Evolutionary conservation across 1,140 invertebrate species (phyloP), one percentile per base, ranked within the genome.

Genomic region (Hypsibius dujardini): DNA sequence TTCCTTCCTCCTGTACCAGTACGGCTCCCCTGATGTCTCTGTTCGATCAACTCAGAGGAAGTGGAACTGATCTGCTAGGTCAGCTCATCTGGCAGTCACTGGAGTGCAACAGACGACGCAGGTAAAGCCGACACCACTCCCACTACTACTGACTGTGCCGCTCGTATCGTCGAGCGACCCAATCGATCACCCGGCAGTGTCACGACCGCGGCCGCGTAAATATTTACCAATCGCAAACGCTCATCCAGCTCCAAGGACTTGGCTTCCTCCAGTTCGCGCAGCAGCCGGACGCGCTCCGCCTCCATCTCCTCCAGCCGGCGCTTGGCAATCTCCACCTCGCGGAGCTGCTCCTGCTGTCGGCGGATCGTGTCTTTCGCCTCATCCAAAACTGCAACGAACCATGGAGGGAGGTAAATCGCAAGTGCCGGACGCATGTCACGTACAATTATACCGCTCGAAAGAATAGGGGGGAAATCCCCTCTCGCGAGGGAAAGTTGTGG

Each of bases 211-310:
- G 46, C n/a, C 15, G 74, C 73, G 1, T 46, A 40, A 28, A 46
- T 47, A 46, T 72, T 73, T 72, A 77, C 72, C 59, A 96, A 82
- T 81, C 92, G 93, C 71, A 83, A 83, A 75, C 89, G 86, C 79
- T 95, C 92, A 3, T 87, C 90, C 47, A 88, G 87, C 80, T 95
- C 92, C 90, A 96, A 88, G 77, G 90, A 87, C 81, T 90, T 86
- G 56, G 84, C 84, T 62, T 86, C 89, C 80, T 95, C 92, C 74
- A 96, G 84, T 77, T 92, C 87, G 74, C 87, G 85, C 87, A 93
- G 91, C 89, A 97, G 93, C 15, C 83, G 86, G 75, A 81, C 79
- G 56, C 87, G 77, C 75, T 87, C 85, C 76, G 88, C 88, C 81
- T 95, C 91, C 74, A 90, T 85, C 76, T 85, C 81, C 70, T 82